phyloP scores from a whole-genome alignment of 2,797 vertebrate genomes.

The Galaxias olidus region DNA sequence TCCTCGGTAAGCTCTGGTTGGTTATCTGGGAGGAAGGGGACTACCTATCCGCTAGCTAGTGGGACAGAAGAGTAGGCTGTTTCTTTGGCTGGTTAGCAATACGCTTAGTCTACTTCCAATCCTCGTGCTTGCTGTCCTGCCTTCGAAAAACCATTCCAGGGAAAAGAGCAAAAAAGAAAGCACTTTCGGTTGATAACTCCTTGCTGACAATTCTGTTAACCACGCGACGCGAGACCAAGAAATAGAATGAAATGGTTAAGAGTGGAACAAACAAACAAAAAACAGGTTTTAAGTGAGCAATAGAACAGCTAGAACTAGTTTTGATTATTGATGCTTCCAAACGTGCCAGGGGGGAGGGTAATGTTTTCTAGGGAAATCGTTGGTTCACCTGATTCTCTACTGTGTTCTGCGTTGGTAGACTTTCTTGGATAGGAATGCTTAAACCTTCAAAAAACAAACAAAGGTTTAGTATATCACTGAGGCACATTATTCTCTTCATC shows the following conservation, averaged over 20 bases:
- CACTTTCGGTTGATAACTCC: constrained; percentile 83
- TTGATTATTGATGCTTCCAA: too few species aligned
- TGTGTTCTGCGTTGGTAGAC: too few species aligned
- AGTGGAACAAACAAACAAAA: too few species aligned
- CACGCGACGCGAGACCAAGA: constrained; percentile 74
- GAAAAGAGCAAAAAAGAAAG: constrained; percentile 67
- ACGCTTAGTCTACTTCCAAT: constrained; percentile 68
- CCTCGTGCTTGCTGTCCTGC: constrained; percentile 44
- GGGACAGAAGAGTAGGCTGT: constrained; percentile 52
- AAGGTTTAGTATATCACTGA: not conserved
- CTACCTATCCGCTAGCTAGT: too few species aligned
- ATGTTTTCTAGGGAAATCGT: too few species aligned
- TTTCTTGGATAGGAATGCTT: too few species aligned
- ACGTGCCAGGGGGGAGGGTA: too few species aligned
- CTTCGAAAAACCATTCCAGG: constrained; percentile 83
- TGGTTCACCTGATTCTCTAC: too few species aligned
- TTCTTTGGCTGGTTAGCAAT: constrained; percentile 18
- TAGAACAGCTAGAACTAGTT: too few species aligned
- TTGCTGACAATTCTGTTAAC: constrained; percentile 70
- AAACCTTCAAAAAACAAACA: not conserved
- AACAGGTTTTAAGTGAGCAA: too few species aligned
- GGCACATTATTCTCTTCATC: not conserved
- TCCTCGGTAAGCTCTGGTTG: too few species aligned
- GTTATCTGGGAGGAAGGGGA: too few species aligned
- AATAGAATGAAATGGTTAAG: constrained; percentile 75